Evolutionary conservation across 2,797 vertebrate genomes (phyloP), one percentile per base, ranked within the genome.

Genomic region (Sebastes alutus): DNA sequence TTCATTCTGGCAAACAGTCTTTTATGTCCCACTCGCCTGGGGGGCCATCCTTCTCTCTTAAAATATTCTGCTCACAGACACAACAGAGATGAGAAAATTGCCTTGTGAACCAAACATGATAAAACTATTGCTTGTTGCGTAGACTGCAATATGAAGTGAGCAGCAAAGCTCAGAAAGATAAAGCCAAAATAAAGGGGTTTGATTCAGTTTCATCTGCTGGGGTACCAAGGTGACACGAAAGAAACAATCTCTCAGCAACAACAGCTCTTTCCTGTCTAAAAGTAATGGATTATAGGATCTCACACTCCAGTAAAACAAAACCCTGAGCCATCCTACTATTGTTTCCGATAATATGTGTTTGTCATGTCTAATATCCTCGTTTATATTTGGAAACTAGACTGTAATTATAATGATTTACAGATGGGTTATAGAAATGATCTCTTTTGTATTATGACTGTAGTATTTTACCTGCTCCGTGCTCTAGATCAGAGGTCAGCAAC

Each of bases 71-170:
- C 73, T 76, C 71, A 66, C 61, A 78, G 38, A 69, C 60, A 59
- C 74, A 49, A 33, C 49, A 49, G 27, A 71, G 74, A 78, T 68
- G 60, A 78, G 84, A 84, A 83, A 86, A 87, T 77, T 66, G 74
- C 80, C 14, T 79, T 62, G 69, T 72, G 77, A 52, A 46, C 64
- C 61, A n/a, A 16, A 81, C 64, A 52, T 66, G 62, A 82, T 79
- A 32, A 33, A 61, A 46, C 27, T 42, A 22, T 49, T 78, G 27
- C 68, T 35, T 23, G 2, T 23, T 29, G 71, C 49, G 63, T 33
- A 54, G 75, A 67, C 74, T 62, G 67, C 77, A 78, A 86, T 82
- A 87, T 80, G 58, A 70, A 80, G 65, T 69, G 72, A 80, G 76
- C 42, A 42, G 72, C 16, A 63, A 66, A 52, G 25, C 59, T 58